phyloP scores from a whole-genome alignment of 2,888 invertebrate species.

The Cataglyphis rosenhaueri region DNA sequence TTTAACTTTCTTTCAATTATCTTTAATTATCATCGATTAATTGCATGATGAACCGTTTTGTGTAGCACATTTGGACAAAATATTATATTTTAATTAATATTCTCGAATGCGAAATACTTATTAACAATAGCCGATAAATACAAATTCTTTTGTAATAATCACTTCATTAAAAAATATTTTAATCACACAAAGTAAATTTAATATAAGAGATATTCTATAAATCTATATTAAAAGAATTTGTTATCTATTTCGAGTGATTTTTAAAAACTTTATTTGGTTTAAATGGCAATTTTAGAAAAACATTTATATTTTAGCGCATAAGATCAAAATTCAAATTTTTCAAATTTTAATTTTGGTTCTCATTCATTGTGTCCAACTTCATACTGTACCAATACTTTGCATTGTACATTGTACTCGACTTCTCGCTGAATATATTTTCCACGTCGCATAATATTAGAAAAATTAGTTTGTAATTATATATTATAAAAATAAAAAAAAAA shows the following conservation, averaged over 20 bases:
- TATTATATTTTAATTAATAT: conserved; percentile 7
- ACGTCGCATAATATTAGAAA: neutral
- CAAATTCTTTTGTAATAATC: neutral
- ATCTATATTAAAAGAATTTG: neutral
- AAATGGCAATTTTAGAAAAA: neutral
- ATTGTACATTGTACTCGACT: neutral
- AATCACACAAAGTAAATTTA: neutral
- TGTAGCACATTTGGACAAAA: neutral
- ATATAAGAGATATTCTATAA: too few species aligned
- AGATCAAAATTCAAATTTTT: neutral
- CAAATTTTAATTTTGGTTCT: neutral
- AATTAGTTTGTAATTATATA: neutral
- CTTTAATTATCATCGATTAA: neutral
- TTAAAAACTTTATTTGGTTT: neutral
- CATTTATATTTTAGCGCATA: neutral
- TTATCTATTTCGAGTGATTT: neutral
- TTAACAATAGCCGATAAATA: neutral
- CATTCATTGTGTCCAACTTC: neutral
- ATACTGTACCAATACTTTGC: neutral
- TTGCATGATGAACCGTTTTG: neutral
- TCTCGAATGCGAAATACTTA: neutral
- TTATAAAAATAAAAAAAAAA: neutral
- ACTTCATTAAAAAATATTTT: neutral
- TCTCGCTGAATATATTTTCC: neutral
- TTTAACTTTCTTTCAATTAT: neutral